Base-by-base conservation (phyloP, 2,888 invertebrate species). In the Prostheceraeus crozeri region DNA sequence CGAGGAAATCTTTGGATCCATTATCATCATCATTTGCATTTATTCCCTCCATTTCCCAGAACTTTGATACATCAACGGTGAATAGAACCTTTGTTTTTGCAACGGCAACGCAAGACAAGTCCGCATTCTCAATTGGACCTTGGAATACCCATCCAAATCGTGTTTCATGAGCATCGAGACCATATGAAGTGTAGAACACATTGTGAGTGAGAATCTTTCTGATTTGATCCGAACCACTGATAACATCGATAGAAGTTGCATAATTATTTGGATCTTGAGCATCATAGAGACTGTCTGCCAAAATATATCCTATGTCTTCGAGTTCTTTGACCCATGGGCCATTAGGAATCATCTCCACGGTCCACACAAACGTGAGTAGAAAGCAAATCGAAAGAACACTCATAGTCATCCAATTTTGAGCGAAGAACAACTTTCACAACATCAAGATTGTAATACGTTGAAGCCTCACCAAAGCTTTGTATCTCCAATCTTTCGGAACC, bases 391-490 rank as follows among this genome's bases (percentile, higher is more conserved):
- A 40, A 6, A 23, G 6, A 19, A 19, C 6, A 23, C 16, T 40
- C 19, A 40, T 19, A 8, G 40, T 6, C 21, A 14, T 19, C 14
- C 40, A 40, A 23, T 40, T 40, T 16, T n/a, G n/a, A n/a, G n/a
- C n/a, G n/a, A n/a, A n/a, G n/a, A 14, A 40, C 21, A 40, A 16
- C 21, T 40, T 40, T 40, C 14, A 8, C 14, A n/a, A n/a, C n/a
- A n/a, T n/a, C n/a, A n/a, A n/a, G n/a, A n/a, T n/a, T n/a, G n/a
- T n/a, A n/a, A n/a, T n/a, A n/a, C 6, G 40, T 10, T 19, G 40
- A 19, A 40, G 21, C 21, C 21, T 40, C 40, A 14, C 40, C 40
- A 40, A 40, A 40, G n/a, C 19, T 23, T 40, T 40, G 40, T 40
- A 40, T 40, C 19, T 14, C 21, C 40, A 40, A 23, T 23, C 19